These are phyloP conservation scores for cattle (Bos taurus) DNA, from an alignment of 2,113 vertebrate genomes.

Conservation along the genomic window DNA sequence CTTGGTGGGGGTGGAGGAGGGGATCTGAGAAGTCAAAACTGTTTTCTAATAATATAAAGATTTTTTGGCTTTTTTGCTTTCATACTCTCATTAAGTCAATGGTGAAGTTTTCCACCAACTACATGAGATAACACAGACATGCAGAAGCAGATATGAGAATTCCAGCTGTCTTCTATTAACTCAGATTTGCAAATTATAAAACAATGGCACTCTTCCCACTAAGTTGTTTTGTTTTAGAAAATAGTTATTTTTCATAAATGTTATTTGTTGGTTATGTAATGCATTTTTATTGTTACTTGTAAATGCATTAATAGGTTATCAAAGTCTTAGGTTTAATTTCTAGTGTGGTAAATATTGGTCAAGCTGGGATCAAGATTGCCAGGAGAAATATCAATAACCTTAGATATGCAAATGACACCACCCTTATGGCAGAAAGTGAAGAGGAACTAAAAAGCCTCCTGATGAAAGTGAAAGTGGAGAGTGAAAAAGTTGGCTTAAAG, in stretches of 20 bases:
- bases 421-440: too few species aligned
- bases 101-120: not conserved
- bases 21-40: not conserved
- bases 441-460: too few species aligned
- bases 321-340: not conserved
- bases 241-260: not conserved
- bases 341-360: not conserved
- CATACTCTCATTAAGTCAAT: not conserved
- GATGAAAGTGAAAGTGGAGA: too few species aligned
- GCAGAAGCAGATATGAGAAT: not conserved
- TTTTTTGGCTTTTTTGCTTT: not conserved
- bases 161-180: not conserved
- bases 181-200: not conserved
- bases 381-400: too few species aligned
- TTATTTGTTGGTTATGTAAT: not conserved
- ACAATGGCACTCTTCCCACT: not conserved
- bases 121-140: too few species aligned
- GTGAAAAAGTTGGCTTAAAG: too few species aligned
- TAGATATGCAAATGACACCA: too few species aligned
- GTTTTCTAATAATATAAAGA: not conserved
- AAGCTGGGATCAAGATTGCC: too few species aligned
- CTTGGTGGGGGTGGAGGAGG: fast-evolving
- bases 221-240: not conserved
- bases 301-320: not conserved
- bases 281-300: not conserved